Base-by-base conservation (phyloP, 2,888 invertebrate species). In the Drosophila paracracens region DNA sequence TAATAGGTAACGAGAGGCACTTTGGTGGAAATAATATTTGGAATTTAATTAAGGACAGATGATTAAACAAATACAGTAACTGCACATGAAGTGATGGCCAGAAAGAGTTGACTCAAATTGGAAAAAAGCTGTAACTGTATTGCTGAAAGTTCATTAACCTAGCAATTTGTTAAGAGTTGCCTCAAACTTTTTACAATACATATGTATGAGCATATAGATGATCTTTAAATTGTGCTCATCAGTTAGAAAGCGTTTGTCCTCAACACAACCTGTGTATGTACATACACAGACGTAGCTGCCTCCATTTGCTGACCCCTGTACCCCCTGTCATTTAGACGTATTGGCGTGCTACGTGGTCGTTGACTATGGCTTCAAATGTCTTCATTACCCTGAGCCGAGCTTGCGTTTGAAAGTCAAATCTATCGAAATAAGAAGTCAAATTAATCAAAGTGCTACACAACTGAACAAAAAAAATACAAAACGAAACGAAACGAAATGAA, bases 361-460 rank as follows among this genome's bases (percentile, higher is more conserved):
- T 75, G 60, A 74, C 64, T 54, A 65, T 48, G 66, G 48, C 62
- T 62, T 40, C 52, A 69, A 71, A 67, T 70, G 59, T 69, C 69
- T 76, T 64, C 64, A 76, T 76, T 74, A 73, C 51, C 7, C 31
- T 16, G 33, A 35, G 60, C 16, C 13, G 36, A 66, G 68, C 50
- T 75, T 70, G 81, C 83, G 83, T 81, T 83, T 79, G 69, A 80
- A 82, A 82, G 78, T 79, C 70, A 68, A 76, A 90, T 85, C 77
- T 70, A 85, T 82, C 67, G 65, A 70, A 74, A 77, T 64, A 71
- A 68, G 70, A 62, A 66, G 59, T 51, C 74, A 75, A 86, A 89
- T 89, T 82, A 88, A 89, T 89, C 90, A 87, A 79, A 68, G 50
- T 56, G 43, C 65, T 62, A 58, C 73, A 74, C 61, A 74, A 58